Evolutionary conservation across 2,797 vertebrate species (phyloP).

Genomic region (Carapus acus): DNA sequence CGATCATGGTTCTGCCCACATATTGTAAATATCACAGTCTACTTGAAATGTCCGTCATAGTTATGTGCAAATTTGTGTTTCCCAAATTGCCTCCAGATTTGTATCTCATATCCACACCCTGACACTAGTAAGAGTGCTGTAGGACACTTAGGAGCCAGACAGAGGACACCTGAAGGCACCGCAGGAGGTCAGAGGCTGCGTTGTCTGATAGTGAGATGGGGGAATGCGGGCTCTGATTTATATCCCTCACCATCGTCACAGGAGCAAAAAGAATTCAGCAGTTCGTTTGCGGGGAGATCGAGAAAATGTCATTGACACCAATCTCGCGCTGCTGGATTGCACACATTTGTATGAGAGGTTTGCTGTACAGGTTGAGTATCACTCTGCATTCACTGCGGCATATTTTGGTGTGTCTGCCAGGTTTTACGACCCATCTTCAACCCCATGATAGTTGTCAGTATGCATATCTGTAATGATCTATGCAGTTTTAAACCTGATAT

Average conservation of each 20-base stretch:
- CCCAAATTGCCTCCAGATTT: conserved; percentile 51
- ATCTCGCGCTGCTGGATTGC: conserved; percentile 70
- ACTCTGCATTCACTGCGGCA: conserved; percentile 82
- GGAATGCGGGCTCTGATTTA: conserved; percentile 33
- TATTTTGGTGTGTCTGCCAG: conserved; percentile 80
- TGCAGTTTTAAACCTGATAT: conserved; percentile 64
- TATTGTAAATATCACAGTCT: conserved; percentile 66
- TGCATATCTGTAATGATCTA: conserved; percentile 64
- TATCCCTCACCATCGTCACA: conserved; percentile 49
- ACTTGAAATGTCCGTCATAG: conserved; percentile 42
- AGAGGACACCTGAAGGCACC: conserved; percentile 31
- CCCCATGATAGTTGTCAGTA: conserved; percentile 53
- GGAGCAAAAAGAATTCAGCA: conserved; percentile 58
- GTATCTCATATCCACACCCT: conserved; percentile 36
- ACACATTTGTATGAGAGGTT: conserved; percentile 75
- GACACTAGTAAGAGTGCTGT: conserved; percentile 27
- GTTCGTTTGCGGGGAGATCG: conserved; percentile 48
- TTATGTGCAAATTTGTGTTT: conserved; percentile 58
- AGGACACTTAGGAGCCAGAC: conserved; percentile 35
- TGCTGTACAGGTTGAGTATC: conserved; percentile 70
- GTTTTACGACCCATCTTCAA: conserved; percentile 35
- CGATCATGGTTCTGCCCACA: conserved; percentile 22
- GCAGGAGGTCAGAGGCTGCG: conserved; percentile 22
- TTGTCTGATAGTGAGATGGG: conserved; percentile 5
- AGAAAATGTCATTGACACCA: conserved; percentile 49